phyloP scores from a whole-genome alignment of 2,113 vertebrate genomes.

The Dasyprocta punctata region DNA sequence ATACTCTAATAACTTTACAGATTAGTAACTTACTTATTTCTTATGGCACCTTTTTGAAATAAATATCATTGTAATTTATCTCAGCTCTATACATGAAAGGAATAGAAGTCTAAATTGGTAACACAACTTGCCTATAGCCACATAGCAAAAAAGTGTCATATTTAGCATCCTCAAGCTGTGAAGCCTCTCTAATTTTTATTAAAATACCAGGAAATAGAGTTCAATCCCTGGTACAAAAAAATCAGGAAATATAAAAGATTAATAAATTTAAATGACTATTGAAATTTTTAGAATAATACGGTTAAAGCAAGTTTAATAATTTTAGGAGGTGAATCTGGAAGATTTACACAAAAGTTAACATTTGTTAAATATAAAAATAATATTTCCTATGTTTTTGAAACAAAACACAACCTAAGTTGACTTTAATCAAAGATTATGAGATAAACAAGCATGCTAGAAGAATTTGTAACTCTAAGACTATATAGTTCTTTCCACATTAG shows the following conservation, averaged over 20 bases:
- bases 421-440: constrained; percentile 46
- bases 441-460: constrained; percentile 44
- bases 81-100: neutral
- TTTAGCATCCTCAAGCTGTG: neutral
- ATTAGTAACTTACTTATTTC: neutral
- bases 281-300: neutral
- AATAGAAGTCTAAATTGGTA: neutral
- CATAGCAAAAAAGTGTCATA: neutral
- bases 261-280: neutral
- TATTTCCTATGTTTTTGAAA: constrained; percentile 16
- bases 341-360: neutral
- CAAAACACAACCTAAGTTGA: constrained; percentile 9
- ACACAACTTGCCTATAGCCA: neutral
- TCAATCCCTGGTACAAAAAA: neutral
- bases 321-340: neutral
- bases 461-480: constrained; percentile 3
- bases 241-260: neutral
- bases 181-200: neutral
- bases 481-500: constrained; percentile 50
- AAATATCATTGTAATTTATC: neutral
- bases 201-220: neutral
- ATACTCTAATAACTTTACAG: neutral
- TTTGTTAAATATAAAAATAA: constrained; percentile 21
- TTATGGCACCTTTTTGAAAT: neutral
- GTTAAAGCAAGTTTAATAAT: neutral